Evolutionary conservation across 2,888 invertebrate species (phyloP), one percentile per base, ranked within the genome.

Genomic region (Sminthurides aquaticus): DNA sequence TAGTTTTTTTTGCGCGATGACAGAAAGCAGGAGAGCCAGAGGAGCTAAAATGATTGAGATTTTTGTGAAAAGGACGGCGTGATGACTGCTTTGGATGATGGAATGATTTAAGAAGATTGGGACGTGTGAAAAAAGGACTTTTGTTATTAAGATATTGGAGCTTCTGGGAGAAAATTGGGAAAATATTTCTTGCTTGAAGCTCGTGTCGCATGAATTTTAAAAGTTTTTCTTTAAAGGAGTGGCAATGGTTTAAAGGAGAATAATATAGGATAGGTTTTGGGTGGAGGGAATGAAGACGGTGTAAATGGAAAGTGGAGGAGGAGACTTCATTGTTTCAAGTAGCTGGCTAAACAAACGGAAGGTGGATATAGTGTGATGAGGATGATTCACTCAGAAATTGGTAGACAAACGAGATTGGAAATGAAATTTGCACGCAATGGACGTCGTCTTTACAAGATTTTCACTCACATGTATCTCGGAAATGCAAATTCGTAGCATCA

Each of bases 321-420:
- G n/a, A n/a, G 43, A 11, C 5, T 15, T 11, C 43, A 34, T 15
- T 11, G 8, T 34, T 34, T 34, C 43, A 11, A 15, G 5, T 5
- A 34, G 15, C 15, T 15, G 15, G 43, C 43, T 15, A 34, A 15
- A 34, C 43, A 34, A 34, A 34, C 43, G 43, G 43, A 34, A 34
- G 43, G 43, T 15, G 22, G 20, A 20, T 20, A 20, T 52, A 15
- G 52, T 8, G 20, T 52, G 8, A 8, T 15, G 18, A 52, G 5
- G 22, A 52, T 20, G 20, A 52, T 52, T 15, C 20, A 52, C 5
- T 15, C 22, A 52, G 15, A 52, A 52, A 52, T 5, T 5, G 52
- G 52, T 52, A 22, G 52, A 52, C 52, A 52, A 52, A 52, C 52
- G 52, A 52, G 52, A 52, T 20, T 52, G 18, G 18, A 52, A 52